Evolutionary conservation across 1,140 invertebrate species (phyloP).

Genomic region (Teleogryllus occipitalis): DNA sequence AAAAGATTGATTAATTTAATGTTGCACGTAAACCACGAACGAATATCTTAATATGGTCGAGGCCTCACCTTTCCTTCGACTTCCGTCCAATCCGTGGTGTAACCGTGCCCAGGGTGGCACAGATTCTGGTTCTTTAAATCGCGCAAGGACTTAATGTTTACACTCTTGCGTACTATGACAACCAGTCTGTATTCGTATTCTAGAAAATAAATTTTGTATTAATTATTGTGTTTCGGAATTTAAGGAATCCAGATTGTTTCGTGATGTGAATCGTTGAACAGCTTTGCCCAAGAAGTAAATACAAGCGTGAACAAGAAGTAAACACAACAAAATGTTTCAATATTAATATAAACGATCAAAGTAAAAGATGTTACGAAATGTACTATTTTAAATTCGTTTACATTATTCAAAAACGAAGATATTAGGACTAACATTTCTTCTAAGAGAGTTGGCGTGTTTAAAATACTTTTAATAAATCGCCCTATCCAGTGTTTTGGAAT

Average conservation of each 20-base stretch:
- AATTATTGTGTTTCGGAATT: too few relatives aligned
- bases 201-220: neutral
- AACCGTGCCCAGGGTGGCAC: conserved; percentile 7
- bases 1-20: conserved; percentile 26
- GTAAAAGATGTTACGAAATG: too few relatives aligned
- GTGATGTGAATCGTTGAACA: too few relatives aligned
- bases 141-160: conserved; percentile 15
- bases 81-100: neutral
- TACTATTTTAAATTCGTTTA: too few relatives aligned
- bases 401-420: too few relatives aligned
- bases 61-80: neutral
- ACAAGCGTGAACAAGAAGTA: neutral
- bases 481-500: too few relatives aligned
- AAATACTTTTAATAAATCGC: too few relatives aligned
- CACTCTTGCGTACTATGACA: neutral
- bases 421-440: too few relatives aligned
- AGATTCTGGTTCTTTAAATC: conserved; percentile 22
- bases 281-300: too few relatives aligned
- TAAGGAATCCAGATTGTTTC: too few relatives aligned
- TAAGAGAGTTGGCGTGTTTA: too few relatives aligned
- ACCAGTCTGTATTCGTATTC: conserved; percentile 8
- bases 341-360: neutral
- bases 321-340: neutral
- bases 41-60: neutral
- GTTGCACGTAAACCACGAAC: conserved; percentile 7